Percentiles rank a stretch among this genome's conserved stretches.
Evolutionary conservation across 2,113 vertebrate genomes (phyloP).

Genomic region (Sorex fumeus): DNA sequence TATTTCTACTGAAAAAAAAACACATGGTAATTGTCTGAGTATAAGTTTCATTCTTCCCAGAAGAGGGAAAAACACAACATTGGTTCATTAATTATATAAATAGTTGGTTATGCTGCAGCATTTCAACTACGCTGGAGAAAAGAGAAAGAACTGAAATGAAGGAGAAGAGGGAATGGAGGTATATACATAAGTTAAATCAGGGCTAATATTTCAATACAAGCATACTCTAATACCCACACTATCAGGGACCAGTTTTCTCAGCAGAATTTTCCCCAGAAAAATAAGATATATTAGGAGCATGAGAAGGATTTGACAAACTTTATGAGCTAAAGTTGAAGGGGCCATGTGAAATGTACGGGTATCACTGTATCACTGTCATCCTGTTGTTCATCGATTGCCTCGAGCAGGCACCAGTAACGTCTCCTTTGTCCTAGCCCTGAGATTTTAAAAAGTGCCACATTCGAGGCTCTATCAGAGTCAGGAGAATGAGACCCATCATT

Average conservation of each 20-base stretch:
- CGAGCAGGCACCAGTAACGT: too few species aligned
- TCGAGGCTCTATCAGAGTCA: too few species aligned
- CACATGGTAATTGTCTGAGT: constrained; percentile 20
- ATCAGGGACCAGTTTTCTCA: background rate
- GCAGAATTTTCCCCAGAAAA: background rate
- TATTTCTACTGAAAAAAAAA: constrained; percentile 46
- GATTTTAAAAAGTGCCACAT: too few species aligned
- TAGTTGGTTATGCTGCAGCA: background rate
- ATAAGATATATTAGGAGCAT: background rate
- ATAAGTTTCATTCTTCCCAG: constrained; percentile 29
- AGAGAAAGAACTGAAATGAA: background rate
- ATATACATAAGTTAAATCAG: too few species aligned
- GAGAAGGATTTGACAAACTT: fast-evolving
- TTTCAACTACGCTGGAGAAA: background rate
- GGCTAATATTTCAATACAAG: background rate
- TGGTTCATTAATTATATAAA: background rate
- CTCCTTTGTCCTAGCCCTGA: too few species aligned
- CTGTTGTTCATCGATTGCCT: too few species aligned
- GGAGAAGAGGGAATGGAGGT: background rate
- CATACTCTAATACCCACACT: background rate
- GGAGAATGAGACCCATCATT: too few species aligned
- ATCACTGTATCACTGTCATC: too few species aligned
- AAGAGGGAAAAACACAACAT: background rate
- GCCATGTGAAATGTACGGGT: fast-evolving
- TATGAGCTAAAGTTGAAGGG: background rate